phyloP scores from a whole-genome alignment of 1,140 invertebrate genomes.

The Neodiprion pinetum region DNA sequence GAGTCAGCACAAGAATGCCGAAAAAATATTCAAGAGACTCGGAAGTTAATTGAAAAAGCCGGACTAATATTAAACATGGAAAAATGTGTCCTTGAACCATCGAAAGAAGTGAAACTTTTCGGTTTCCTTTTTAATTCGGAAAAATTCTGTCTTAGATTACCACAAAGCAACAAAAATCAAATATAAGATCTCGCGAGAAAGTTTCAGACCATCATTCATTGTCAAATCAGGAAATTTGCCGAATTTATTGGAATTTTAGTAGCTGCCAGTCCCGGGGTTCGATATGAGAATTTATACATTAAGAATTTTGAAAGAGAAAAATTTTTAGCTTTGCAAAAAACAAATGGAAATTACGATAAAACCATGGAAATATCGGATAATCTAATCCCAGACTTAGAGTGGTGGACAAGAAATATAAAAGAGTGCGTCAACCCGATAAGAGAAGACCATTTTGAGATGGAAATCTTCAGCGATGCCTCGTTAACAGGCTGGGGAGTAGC shows the following conservation, averaged over 20 bases:
- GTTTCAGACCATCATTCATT: no score
- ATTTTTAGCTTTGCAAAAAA: no score
- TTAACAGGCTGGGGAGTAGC: constrained; percentile 36
- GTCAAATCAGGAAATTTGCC: no score
- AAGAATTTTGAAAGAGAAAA: no score
- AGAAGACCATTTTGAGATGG: constrained; percentile 22
- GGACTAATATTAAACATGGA: constrained; percentile 30
- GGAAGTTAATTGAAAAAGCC: constrained; percentile 21
- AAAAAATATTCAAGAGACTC: constrained; percentile 23
- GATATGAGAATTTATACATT: no score
- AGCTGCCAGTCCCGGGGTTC: no score
- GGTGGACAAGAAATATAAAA: constrained; percentile 34
- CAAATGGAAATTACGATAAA: no score
- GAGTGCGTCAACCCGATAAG: constrained; percentile 24
- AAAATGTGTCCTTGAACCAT: constrained; percentile 26
- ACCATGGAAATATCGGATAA: no score
- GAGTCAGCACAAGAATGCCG: constrained; percentile 14
- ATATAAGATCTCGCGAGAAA: no score
- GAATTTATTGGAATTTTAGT: no score
- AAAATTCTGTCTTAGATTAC: constrained; percentile 14
- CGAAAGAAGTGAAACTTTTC: constrained; percentile 24
- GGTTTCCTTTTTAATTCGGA: constrained; percentile 30
- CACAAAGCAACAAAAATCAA: constrained; percentile 19
- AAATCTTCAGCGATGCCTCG: constrained; percentile 40
- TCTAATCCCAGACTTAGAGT: no score